Base-by-base conservation (phyloP, 1,140 invertebrate genomes). In the Macrobrachium rosenbergii region DNA sequence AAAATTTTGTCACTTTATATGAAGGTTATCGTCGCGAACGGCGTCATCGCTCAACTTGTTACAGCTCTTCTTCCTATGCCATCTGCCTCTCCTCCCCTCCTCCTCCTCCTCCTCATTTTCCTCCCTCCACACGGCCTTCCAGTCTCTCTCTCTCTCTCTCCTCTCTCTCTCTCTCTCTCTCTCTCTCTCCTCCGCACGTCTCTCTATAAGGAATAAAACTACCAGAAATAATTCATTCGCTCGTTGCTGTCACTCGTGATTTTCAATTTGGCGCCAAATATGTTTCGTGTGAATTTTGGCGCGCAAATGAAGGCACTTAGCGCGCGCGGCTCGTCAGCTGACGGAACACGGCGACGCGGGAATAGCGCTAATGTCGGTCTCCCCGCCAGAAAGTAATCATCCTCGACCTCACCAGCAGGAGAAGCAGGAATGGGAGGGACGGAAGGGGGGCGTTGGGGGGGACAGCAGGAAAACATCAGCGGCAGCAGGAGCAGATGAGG, bases 291-390 rank as follows among this genome's bases (percentile, higher is more conserved):
- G 87, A 88, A 88, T 88, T 88, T 83, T 88, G 87, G 87, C 81
- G 81, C 81, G 23, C 75, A 88, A 88, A 88, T 88, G 87, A 88
- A 88, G 87, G 87, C 87, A 88, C 87, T 88, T 88, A 88, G 73
- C 73, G 81, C 81, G 73, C 81, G 73, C 78, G 19, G 59, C 73
- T 63, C 87, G 80, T 88, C 80, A 88, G 73, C 83, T 69, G 83
- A 82, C 79, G 58, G 63, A 69, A 43, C 23, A 81, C 77, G 59
- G 59, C 59, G 76, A 78, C 85, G 72, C 63, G 45, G 81, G 80
- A 79, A 82, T 82, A 82, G 60, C 76, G 80, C 87, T 88, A 83
- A 83, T 82, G 87, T 83, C 63, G 37, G 37, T 45, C 45, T 21
- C 64, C 76, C 75, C 82, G 72, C 72, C 58, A 62, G 21, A 75